Percentiles rank a stretch among this genome's conserved stretches.
These are phyloP conservation scores for Meloidogyne hapla DNA, from an alignment of 1,140 invertebrate genomes.

Conservation along the genomic window DNA sequence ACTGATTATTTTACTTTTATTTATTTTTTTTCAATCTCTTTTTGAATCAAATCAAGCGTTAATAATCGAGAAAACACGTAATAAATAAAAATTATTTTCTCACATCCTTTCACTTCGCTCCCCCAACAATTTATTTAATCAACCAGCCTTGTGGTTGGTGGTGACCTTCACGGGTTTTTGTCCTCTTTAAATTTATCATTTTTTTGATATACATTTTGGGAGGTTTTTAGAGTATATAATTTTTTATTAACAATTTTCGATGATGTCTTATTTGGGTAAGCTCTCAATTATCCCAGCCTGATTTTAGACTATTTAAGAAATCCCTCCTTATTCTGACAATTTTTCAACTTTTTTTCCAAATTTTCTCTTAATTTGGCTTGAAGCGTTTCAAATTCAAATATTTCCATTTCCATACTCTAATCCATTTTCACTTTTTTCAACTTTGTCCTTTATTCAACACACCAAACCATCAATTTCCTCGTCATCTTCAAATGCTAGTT, in stretches of 20 bases:
- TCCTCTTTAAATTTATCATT: neutral
- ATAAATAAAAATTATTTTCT: slow-evolving; percentile 4
- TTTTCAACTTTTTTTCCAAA: too few species aligned
- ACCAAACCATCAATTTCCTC: too few species aligned
- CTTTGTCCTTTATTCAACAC: neutral
- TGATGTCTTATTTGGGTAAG: too few species aligned
- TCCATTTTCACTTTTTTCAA: neutral
- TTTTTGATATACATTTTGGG: neutral
- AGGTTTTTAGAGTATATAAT: too few species aligned
- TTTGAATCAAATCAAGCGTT: slow-evolving; percentile 12
- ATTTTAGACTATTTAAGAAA: too few species aligned
- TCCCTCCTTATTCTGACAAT: too few species aligned
- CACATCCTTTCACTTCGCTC: neutral
- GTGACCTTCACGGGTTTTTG: neutral
- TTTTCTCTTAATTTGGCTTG: too few species aligned
- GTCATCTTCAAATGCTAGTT: too few species aligned
- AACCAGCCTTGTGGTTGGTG: neutral
- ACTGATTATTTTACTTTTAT: slow-evolving; percentile 16
- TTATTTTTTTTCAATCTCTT: neutral
- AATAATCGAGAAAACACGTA: neutral
- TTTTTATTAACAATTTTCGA: too few species aligned
- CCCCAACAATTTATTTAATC: slow-evolving; percentile 2
- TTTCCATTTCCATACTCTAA: too few species aligned
- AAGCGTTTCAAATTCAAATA: too few species aligned
- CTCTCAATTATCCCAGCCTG: too few species aligned